Evolutionary conservation across 2,113 vertebrate genomes (phyloP), one percentile per base, ranked within the genome.

Genomic region (Etia nguti): DNA sequence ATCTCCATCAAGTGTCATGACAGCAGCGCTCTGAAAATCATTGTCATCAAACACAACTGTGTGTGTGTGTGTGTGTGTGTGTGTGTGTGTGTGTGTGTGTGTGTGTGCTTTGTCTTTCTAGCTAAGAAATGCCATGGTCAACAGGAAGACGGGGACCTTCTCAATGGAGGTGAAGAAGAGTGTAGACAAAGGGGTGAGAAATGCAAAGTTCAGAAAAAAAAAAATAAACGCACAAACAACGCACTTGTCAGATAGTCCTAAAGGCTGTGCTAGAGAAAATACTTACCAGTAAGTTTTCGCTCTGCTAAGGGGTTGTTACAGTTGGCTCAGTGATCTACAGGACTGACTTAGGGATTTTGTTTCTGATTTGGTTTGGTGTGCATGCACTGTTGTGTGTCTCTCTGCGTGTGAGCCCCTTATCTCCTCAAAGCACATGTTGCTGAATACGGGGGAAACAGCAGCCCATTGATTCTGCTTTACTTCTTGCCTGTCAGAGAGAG

Each of bases 81-180:
- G n/a, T n/a, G n/a, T n/a, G n/a, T 83, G 4, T 57, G 20, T 57
- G 38, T 79, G 41, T 15, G 36, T 26, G 20, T 65, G 55, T 62
- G 56, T 11, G 31, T 0, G n/a, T 0, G 4, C 18, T 91, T 82
- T 91, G 54, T 87, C 60, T 80, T 56, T 65, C 50, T 38, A 99
- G 98, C 96, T 99, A 84, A 96, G 99, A 92, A 99, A 99, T 26
- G 98, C 98, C 85, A 99, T 99, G 99, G 99, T 99, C 94, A 99
- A 99, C 95, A 96, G 97, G 85, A 98, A 99, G 96, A 99, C 98
- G 0, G 99, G 98, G 75, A 98, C 96, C 86, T 99, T 99, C 92
- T 98, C 98, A 41, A 99, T 99, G 98, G 98, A 98, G 91, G 99
- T 99, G 92, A 99, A 98, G 95, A 99, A 99, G 96, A 98, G 98